Percentiles rank a stretch among this genome's conserved stretches.
phyloP scores from a whole-genome alignment of 2,888 invertebrate species.

The Sabellastarte sp. region DNA sequence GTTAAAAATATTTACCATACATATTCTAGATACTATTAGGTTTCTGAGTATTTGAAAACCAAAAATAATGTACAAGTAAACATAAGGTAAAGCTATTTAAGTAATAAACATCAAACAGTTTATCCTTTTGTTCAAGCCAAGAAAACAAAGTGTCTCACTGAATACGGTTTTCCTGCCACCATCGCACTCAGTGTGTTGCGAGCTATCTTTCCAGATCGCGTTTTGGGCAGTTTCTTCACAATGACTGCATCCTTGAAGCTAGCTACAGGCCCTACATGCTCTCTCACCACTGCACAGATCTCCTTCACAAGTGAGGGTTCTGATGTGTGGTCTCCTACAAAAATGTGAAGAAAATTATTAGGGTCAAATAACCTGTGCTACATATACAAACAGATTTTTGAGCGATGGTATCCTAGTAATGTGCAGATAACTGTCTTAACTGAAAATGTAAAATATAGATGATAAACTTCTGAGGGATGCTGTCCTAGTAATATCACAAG shows the following conservation, averaged over 20 bases:
- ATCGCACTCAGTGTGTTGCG: conserved; percentile 82
- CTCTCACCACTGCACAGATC: conserved; percentile 66
- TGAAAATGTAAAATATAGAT: too few relatives aligned
- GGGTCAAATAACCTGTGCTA: background rate
- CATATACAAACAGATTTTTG: conserved; percentile 1
- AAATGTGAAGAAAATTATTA: background rate
- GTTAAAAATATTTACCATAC: too few relatives aligned
- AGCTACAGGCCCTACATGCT: conserved; percentile 82
- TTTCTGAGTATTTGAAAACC: too few relatives aligned
- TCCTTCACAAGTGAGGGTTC: conserved; percentile 67
- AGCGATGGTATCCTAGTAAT: too few relatives aligned
- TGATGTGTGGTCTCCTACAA: conserved; percentile 62
- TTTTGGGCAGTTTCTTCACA: conserved; percentile 80
- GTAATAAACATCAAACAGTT: too few relatives aligned
- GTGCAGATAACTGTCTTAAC: background rate
- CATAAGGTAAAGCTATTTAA: too few relatives aligned
- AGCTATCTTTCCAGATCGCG: conserved; percentile 81
- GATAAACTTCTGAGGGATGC: too few relatives aligned
- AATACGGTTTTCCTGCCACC: conserved; percentile 76
- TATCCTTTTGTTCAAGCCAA: too few relatives aligned
- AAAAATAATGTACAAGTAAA: too few relatives aligned
- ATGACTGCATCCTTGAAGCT: conserved; percentile 78
- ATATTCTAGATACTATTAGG: too few relatives aligned
- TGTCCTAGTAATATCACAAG: too few relatives aligned
- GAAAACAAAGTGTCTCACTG: conserved; percentile 61